phyloP scores from a whole-genome alignment of 2,113 vertebrate species.

The Scatophagus argus region DNA sequence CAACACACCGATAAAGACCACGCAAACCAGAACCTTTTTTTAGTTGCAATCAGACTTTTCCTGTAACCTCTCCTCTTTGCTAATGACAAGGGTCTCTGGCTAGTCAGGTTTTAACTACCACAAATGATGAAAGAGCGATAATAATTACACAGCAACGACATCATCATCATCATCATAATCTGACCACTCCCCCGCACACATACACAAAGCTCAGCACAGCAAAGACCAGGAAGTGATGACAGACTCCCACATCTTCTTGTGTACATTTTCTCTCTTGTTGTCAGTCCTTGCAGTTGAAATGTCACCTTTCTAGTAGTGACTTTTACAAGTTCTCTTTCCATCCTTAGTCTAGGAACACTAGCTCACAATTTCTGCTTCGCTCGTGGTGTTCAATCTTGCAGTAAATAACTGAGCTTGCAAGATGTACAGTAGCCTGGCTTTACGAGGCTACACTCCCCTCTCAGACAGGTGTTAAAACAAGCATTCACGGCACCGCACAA shows the following conservation, averaged over 20 bases:
- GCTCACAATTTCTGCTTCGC: conserved; percentile 10
- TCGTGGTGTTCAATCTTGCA: conserved; percentile 23
- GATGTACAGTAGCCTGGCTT: conserved; percentile 12
- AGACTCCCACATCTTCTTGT: background rate
- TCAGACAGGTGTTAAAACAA: conserved; percentile 57
- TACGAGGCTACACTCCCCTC: conserved; percentile 20
- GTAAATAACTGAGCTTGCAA: conserved; percentile 39
- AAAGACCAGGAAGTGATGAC: background rate
- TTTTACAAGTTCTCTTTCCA: conserved; percentile 27
- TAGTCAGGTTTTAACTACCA: conserved; percentile 7
- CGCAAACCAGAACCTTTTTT: background rate
- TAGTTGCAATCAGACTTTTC: background rate
- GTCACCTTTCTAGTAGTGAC: conserved; percentile 24
- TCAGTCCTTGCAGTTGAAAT: conserved; percentile 32
- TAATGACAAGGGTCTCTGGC: conserved; percentile 2
- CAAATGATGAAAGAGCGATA: conserved; percentile 4
- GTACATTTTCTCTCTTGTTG: background rate
- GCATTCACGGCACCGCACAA: conserved; percentile 48
- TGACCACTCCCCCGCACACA: conserved; percentile 5
- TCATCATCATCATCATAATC: conserved; percentile 1
- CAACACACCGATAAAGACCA: background rate
- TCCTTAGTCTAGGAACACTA: background rate
- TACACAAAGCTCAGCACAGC: background rate
- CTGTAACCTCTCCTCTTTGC: background rate
- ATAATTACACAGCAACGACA: conserved; percentile 9